Conservation (phyloP, 2,113 vertebrate species). For the Tachysurus vachellii region DNA sequence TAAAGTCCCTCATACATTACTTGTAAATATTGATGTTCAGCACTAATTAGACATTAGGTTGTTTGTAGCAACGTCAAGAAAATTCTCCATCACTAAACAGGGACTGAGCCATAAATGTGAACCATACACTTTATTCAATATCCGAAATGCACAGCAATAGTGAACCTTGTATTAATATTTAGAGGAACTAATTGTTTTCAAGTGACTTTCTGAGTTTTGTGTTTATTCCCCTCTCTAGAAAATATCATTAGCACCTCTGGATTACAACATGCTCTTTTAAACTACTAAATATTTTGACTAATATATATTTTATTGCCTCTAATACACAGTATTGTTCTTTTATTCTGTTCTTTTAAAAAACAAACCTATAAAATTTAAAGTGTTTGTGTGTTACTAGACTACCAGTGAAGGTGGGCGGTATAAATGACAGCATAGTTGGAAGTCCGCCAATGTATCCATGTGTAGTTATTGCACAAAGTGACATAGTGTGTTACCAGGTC, state of each 20-base stretch:
- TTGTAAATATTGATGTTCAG: not conserved
- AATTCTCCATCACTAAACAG: not conserved
- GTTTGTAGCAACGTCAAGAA: not conserved
- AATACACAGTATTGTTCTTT: conserved; percentile 4
- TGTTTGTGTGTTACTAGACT: not conserved
- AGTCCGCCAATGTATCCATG: conserved; percentile 38
- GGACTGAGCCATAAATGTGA: not conserved
- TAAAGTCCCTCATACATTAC: conserved; percentile 7
- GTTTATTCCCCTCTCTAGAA: not conserved
- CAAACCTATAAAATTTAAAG: not conserved
- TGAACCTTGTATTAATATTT: not conserved
- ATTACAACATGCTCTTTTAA: not conserved
- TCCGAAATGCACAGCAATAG: not conserved
- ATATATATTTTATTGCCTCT: not conserved
- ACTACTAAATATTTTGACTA: not conserved
- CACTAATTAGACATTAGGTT: not conserved
- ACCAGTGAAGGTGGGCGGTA: not conserved
- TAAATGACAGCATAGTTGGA: conserved; percentile 36
- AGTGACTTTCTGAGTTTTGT: not conserved
- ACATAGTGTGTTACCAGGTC: conserved; percentile 29
- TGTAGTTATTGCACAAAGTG: conserved; percentile 29
- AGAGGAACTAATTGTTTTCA: not conserved
- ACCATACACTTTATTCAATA: not conserved
- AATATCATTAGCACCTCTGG: not conserved
- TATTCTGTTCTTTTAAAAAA: not conserved